Conservation (phyloP, 2,888 invertebrate genomes). For the Abscondita cerata region DNA sequence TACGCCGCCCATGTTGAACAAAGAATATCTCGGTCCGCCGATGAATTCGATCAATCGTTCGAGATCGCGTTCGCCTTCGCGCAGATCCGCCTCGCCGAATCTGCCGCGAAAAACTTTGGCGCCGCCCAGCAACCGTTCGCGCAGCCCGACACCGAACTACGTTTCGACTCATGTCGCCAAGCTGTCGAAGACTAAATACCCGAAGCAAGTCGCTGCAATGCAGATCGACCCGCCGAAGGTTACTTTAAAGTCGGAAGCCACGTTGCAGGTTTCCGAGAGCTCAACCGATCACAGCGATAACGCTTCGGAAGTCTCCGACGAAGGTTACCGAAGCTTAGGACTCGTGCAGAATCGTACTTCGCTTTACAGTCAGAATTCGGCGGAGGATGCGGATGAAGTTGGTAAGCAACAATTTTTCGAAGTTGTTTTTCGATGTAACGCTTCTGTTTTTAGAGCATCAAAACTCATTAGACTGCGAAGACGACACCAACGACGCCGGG, state of each 20-base stretch:
- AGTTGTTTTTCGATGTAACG: neutral
- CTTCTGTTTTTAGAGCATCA: slow-evolving; percentile 66
- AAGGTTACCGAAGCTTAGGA: slow-evolving; percentile 83
- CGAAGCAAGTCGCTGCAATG: slow-evolving; percentile 61
- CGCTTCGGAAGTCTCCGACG: slow-evolving; percentile 85
- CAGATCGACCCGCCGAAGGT: slow-evolving; percentile 57
- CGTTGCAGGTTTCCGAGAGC: slow-evolving; percentile 47
- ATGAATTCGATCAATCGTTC: slow-evolving; percentile 57
- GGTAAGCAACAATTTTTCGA: slow-evolving; percentile 59
- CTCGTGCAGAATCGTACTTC: slow-evolving; percentile 73
- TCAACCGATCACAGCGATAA: slow-evolving; percentile 72
- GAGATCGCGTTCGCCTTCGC: slow-evolving; percentile 54
- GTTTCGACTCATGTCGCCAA: slow-evolving; percentile 59
- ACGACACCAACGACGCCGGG: slow-evolving; percentile 73
- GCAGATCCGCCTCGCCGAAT: slow-evolving; percentile 57
- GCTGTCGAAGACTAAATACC: slow-evolving; percentile 45
- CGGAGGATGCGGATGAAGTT: slow-evolving; percentile 75
- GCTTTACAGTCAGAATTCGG: slow-evolving; percentile 74
- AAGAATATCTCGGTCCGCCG: slow-evolving; percentile 54
- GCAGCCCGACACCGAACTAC: slow-evolving; percentile 63
- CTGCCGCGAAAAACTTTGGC: slow-evolving; percentile 50
- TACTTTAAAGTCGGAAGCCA: slow-evolving; percentile 58
- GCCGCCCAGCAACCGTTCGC: slow-evolving; percentile 54
- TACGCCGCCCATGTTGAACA: slow-evolving; percentile 41
- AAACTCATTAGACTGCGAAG: slow-evolving; percentile 63